These are phyloP conservation scores for Hylia prasina DNA, from an alignment of 2,113 vertebrate genomes.

Conservation along the genomic window DNA sequence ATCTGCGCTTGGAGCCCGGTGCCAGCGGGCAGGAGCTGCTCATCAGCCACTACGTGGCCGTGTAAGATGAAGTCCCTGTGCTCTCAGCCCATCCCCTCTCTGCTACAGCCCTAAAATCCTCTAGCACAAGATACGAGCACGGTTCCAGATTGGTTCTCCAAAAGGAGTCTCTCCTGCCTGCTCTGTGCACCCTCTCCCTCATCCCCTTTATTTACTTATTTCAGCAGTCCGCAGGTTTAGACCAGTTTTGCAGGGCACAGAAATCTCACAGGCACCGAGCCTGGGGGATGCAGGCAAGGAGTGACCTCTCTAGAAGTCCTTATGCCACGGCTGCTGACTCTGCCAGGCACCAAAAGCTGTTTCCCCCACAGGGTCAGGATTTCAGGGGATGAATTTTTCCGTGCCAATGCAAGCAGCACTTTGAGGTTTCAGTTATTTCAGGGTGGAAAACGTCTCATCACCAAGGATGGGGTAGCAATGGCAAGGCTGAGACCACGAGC, in stretches of 20 bases:
- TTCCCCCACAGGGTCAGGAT: neutral
- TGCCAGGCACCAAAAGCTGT: neutral
- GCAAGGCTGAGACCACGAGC: neutral
- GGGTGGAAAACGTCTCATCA: fast-evolving
- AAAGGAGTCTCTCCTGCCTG: too few species aligned
- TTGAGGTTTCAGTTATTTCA: neutral
- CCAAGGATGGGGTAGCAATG: neutral
- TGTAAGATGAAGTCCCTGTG: neutral
- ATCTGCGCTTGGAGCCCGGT: neutral
- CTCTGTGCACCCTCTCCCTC: fast-evolving
- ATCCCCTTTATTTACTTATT: neutral
- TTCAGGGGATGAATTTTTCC: neutral
- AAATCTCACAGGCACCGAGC: neutral
- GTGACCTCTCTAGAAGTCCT: neutral
- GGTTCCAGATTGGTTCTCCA: fast-evolving
- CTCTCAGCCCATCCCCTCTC: neutral
- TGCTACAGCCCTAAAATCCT: fast-evolving
- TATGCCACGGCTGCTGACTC: fast-evolving
- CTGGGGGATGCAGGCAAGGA: neutral
- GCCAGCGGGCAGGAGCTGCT: neutral
- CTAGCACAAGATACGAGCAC: fast-evolving
- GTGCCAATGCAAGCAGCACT: neutral
- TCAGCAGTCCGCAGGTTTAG: neutral
- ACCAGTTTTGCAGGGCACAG: neutral
- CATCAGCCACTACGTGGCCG: neutral